Base-by-base conservation (phyloP, 2,113 vertebrate species). In the Eurystomus gularis region DNA sequence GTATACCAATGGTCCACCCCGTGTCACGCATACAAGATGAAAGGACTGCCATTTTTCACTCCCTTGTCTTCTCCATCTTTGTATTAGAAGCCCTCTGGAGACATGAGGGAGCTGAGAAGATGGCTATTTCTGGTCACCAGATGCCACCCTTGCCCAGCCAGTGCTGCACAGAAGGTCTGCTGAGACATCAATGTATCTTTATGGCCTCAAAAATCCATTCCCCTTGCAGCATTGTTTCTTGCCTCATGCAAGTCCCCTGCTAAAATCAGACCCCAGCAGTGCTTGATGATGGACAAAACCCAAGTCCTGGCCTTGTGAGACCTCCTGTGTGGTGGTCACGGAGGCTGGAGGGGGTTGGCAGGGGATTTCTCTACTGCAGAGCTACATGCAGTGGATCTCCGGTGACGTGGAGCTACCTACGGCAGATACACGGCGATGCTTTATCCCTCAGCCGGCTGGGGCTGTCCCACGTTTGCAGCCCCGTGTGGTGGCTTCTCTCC, bases 291-390 rank as follows among this genome's bases (percentile, higher is more conserved):
- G 21, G 5, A 9, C 33, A 64, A 51, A 64, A 23, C 33, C 29
- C 4, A 5, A 3, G 10, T 66, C 46, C 68, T 29, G 33, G n/a
- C 31, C 12, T 39, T 17, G 9, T 13, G n/a, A 57, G 4, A 16
- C 0, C 0, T 42, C 37, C 72, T 39, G 15, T 23, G 31, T 2
- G 16, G 0, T 0, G 26, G 29, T 40, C 65, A 52, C 52, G 26
- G 66, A 13, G 52, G 28, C 69, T 61, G 6, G 25, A 70, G 35
- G 65, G 66, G 33, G 26, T 17, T 68, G 65, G 17, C 21, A 20
- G 57, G 40, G 60, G 11, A 28, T 72, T 87, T 95, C 61, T 49
- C 52, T 57, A 73, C 55, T 24, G 62, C 35, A 40, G 72, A 79
- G 42, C 42, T 11, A 1, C 1, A 5, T 60, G 17, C 21, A 20